Evolutionary conservation across 92 coral and sea anemone genomes (phyloP), one percentile per base, ranked within the genome.

Genomic region (Bergia puertoricense): DNA sequence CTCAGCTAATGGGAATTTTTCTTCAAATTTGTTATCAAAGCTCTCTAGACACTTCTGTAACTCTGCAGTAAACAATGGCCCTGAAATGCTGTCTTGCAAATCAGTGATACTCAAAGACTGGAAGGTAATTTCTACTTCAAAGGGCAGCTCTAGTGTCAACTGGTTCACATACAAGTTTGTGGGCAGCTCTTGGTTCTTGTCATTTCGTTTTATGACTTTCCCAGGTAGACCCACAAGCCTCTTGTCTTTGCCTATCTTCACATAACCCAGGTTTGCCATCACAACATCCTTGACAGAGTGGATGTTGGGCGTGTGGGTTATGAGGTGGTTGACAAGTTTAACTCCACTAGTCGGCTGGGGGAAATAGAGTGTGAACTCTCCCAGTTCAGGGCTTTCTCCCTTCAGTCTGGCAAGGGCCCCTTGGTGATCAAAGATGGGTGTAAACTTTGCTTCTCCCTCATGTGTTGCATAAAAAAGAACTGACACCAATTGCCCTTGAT

Each of bases 401-500:
- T 85, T 94, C 41, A 97, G 91, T 7, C 86, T 85, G 72, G 96
- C 86, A 40, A 97, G 93, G 3, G 88, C 78, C 83, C 91, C 93
- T 76, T 92, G 88, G 6, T 76, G 81, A 75, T 85, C 88, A 54
- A 91, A 48, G 5, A 91, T 90, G 2, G 98, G 98, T 22, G 82
- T 77, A 59, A 97, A 82, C 37, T 89, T 89, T 41, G 94, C 93
- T 38, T 77, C 66, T 36, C 96, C 94, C 41, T 97, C 97, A 40
- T 97, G 96, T 39, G 98, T 95, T 81, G 93, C 91, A 88, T 97
- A 97, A 82, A 94, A 97, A 84, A 97, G 76, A n/a, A 97, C 57
- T 2, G 99, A 97, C 10, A 97, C 96, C 81, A 92, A 81, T 75
- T 95, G 97, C 30, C 90, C 92, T 59, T 92, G 98, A 82, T 87